phyloP scores from a whole-genome alignment of 2,113 vertebrate genomes.

The Agelaius phoeniceus region DNA sequence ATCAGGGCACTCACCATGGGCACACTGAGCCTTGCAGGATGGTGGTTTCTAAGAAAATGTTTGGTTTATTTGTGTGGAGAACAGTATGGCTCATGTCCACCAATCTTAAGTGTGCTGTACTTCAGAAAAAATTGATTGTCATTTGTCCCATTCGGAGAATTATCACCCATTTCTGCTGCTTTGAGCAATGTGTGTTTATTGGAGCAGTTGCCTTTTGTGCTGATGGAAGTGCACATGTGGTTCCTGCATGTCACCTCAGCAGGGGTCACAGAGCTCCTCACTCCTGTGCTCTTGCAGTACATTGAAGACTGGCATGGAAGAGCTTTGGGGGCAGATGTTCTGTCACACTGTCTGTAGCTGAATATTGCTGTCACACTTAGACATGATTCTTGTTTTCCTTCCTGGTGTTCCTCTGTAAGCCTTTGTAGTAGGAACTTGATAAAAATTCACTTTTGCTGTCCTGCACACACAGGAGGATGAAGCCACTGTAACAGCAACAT shows the following conservation, averaged over 20 bases:
- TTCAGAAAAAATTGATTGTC: background rate
- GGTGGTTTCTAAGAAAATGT: background rate
- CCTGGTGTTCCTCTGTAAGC: background rate
- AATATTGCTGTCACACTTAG: background rate
- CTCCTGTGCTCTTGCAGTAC: background rate
- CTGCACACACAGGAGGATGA: background rate
- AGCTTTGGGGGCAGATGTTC: background rate
- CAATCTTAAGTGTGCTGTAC: background rate
- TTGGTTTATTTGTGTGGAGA: background rate
- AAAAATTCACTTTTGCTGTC: background rate
- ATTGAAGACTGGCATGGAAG: background rate
- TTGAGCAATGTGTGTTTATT: rapidly evolving
- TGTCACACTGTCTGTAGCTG: too few relatives aligned
- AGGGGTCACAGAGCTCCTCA: background rate
- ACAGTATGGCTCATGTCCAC: background rate
- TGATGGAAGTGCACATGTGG: background rate
- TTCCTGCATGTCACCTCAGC: background rate
- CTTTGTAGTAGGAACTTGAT: background rate
- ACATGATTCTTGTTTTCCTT: background rate
- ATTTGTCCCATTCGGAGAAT: background rate
- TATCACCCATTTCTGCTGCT: background rate
- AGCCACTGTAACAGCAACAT: background rate
- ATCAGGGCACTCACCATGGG: background rate
- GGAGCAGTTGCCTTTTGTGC: background rate
- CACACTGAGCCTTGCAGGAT: rapidly evolving